phyloP scores from a whole-genome alignment of 2,113 vertebrate genomes.

The Platysternon megacephalum region DNA sequence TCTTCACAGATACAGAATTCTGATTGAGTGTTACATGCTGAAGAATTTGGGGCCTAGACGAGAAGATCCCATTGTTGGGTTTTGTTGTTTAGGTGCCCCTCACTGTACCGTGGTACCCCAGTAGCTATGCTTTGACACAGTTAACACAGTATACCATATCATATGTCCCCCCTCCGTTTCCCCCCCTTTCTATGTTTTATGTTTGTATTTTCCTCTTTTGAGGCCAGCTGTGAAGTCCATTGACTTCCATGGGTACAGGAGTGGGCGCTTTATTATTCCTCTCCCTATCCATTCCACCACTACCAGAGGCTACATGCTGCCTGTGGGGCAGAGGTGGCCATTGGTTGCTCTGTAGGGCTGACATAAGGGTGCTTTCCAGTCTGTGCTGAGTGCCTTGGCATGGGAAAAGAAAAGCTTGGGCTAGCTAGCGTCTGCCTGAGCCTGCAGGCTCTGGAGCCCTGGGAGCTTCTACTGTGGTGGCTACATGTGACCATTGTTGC shows the following conservation, averaged over 20 bases:
- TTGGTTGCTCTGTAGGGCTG: not conserved
- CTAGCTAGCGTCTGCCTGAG: slow-evolving; percentile 61
- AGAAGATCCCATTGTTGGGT: not conserved
- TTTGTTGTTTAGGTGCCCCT: not conserved
- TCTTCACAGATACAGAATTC: not conserved
- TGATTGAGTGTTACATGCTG: rapidly evolving
- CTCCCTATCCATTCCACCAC: not conserved
- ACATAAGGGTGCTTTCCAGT: not conserved
- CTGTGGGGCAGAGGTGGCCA: not conserved
- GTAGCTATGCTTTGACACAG: not conserved
- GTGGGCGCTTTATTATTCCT: not conserved
- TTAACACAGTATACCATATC: not conserved
- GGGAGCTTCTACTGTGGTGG: slow-evolving; percentile 68
- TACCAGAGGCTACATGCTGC: not conserved
- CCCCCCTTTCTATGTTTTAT: not conserved
- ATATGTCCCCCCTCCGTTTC: not conserved
- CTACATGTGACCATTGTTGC: slow-evolving; percentile 68
- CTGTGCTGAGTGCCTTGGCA: not conserved
- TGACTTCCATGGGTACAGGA: rapidly evolving
- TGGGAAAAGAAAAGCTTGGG: slow-evolving; percentile 27
- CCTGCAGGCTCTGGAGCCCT: slow-evolving; percentile 68
- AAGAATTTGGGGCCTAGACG: not conserved
- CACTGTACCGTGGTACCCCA: rapidly evolving
- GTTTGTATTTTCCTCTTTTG: not conserved
- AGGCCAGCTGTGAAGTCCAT: not conserved